These are phyloP conservation scores for Crax fasciolata DNA, from an alignment of 2,797 vertebrate species.

Conservation along the genomic window DNA sequence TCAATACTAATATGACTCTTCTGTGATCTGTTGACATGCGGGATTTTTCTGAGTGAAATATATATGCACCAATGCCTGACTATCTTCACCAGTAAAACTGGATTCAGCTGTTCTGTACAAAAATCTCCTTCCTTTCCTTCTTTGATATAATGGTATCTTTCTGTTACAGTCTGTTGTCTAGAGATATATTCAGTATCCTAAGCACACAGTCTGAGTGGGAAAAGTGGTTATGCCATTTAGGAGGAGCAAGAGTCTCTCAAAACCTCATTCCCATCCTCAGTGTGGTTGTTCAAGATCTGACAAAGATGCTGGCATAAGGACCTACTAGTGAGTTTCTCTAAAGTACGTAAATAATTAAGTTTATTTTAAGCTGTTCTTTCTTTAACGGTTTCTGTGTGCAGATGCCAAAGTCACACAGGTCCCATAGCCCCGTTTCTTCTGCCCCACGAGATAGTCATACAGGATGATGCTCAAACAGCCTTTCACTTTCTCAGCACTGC, in stretches of 20 bases:
- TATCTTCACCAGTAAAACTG: not conserved
- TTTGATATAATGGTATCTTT: not conserved
- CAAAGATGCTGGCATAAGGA: not conserved
- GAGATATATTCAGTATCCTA: accelerated
- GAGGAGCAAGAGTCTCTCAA: not conserved
- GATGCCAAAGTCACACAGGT: not conserved
- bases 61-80: conserved; percentile 42
- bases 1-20: conserved; percentile 76
- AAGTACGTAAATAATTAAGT: not conserved
- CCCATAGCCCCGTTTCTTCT: not conserved
- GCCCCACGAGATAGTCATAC: not conserved
- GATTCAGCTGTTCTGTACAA: not conserved
- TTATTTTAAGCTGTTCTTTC: not conserved
- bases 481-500: not conserved
- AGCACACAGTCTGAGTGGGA: not conserved
- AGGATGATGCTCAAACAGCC: not conserved
- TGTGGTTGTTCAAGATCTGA: not conserved
- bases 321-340: not conserved
- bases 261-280: not conserved
- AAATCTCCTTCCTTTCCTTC: not conserved
- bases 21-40: conserved; percentile 70
- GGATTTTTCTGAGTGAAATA: conserved; percentile 61
- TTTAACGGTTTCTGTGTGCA: not conserved
- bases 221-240: not conserved
- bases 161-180: not conserved